Base-by-base conservation (phyloP, 2,113 vertebrate genomes). In the Entelurus aequoreus region DNA sequence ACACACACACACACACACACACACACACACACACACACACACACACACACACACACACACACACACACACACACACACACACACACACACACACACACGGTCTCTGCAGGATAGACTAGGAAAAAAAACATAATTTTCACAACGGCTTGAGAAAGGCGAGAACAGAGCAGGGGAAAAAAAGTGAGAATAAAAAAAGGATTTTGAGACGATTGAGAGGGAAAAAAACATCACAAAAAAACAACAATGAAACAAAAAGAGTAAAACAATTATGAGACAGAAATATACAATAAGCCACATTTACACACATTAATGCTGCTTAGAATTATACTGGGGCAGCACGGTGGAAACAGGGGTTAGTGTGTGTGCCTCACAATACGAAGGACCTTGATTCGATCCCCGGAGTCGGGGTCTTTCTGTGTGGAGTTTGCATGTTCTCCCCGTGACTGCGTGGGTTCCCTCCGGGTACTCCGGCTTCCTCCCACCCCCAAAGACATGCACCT, bases 51-150 rank as follows among this genome's bases (percentile, higher is more conserved):
- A 14, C 13, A 13, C 48, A 4, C 38, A 54, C 46, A 48, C 47
- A 57, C 56, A 55, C 35, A 40, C 65, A 46, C 60, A 46, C 55
- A 60, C 60, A 64, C 40, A 54, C 48, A 44, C 19, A 60, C 21
- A 60, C 50, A 48, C 63, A 51, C 60, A 54, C 49, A 60, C 50
- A 48, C 63, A 71, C 75, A 48, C 72, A 46, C 69, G 28, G 28
- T 79, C 79, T 75, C 82, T 53, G 68, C 65, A 81, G 78, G 70
- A 78, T 67, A 71, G 59, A 53, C 71, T 71, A 37, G 55, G 67
- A 69, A 77, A 81, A 74, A 35, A 77, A 75, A 71, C 79, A 74
- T 78, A 61, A 68, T 78, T 86, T 86, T 84, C 81, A 83, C 84
- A 85, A 82, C 75, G 78, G 75, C 79, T 81, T 28, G 50, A 59